A percentile compares a stretch with the other conserved stretches of the same genome.
These are phyloP conservation scores for Clarias pachynema DNA, from an alignment of 2,797 vertebrate genomes.

Conservation along the genomic window DNA sequence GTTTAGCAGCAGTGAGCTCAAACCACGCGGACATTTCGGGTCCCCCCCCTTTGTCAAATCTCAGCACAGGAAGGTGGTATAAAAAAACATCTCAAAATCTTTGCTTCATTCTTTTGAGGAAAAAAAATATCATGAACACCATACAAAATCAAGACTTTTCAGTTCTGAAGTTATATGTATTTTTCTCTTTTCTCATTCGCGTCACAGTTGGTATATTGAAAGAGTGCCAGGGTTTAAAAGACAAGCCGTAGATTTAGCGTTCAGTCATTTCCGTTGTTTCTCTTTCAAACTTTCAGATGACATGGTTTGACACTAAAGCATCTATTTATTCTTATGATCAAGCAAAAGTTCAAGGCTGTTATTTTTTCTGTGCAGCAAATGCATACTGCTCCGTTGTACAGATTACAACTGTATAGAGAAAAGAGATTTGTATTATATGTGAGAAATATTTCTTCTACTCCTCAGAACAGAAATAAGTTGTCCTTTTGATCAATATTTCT, in stretches of 20 bases:
- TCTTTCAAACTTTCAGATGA: conserved; percentile 64
- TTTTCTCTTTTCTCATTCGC: conserved; percentile 18
- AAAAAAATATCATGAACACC: neutral
- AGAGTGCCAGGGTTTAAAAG: conserved; percentile 76
- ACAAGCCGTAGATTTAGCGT: conserved; percentile 71
- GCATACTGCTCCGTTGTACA: conserved; percentile 91
- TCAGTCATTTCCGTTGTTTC: conserved; percentile 60
- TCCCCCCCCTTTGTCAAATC: conserved; percentile 13
- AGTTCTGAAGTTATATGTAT: neutral
- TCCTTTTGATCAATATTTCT: conserved; percentile 94
- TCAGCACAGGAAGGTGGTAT: conserved; percentile 15
- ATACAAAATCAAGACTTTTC: conserved; percentile 4
- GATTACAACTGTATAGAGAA: conserved; percentile 75
- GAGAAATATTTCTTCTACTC: conserved; percentile 87
- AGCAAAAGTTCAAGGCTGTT: conserved; percentile 45
- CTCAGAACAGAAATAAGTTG: conserved; percentile 92
- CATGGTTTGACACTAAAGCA: neutral
- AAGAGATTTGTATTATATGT: conserved; percentile 89
- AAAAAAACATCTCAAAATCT: conserved; percentile 1
- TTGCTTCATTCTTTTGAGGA: conserved; percentile 8
- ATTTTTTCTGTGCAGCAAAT: conserved; percentile 54
- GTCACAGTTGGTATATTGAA: conserved; percentile 44
- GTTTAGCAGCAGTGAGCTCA: conserved; percentile 17
- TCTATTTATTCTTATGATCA: conserved; percentile 45
- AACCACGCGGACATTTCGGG: conserved; percentile 13